Base-by-base conservation (phyloP, 2,113 vertebrate species). In the Potamarius usumacintae region DNA sequence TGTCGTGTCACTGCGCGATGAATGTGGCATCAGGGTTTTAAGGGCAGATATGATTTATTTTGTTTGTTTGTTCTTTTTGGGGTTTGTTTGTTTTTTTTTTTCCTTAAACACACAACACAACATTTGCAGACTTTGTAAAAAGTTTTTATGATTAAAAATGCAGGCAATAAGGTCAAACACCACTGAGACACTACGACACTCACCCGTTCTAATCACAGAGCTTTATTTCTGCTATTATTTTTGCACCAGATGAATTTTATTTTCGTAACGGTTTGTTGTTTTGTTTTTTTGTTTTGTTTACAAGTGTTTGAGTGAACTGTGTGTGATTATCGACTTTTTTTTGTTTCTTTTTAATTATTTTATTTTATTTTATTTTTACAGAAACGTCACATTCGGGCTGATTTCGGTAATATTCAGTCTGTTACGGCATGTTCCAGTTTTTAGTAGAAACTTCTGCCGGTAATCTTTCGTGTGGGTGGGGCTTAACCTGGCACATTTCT, bases 1-100 rank as follows among this genome's bases (percentile, higher is more conserved):
- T 79, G 85, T 81, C 63, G 34, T 86, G 86, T 90, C 90, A 88
- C 88, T 89, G 88, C 85, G 84, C 86, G 77, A 88, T 89, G 90
- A 88, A 89, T 85, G 88, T 83, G 78, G 78, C 89, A 89, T 89
- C 78, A 85, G 86, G 83, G 81, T 85, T 88, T 88, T 78, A 84
- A 78, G 27, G 69, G 82, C 86, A 87, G 80, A 55, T 82, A 57
- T 18, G 25, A 71, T 48, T 57, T 57, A n/a, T 0, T 86, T 77
- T 63, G 14, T 50, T n/a, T 63, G 60, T 89, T 89, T 63, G 48
- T n/a, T 60, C 84, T 77, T 67, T 53, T 53, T 71, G 34, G 34
- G 34, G 1, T 58, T 52, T 69, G 48, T 18, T 50, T 80, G 53
- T 88, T 82, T 20, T 42, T 18, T n/a, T 82, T 63, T 52, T 85